Evolutionary conservation across 2,888 invertebrate genomes (phyloP).

Genomic region (Yponomeuta evonymella): DNA sequence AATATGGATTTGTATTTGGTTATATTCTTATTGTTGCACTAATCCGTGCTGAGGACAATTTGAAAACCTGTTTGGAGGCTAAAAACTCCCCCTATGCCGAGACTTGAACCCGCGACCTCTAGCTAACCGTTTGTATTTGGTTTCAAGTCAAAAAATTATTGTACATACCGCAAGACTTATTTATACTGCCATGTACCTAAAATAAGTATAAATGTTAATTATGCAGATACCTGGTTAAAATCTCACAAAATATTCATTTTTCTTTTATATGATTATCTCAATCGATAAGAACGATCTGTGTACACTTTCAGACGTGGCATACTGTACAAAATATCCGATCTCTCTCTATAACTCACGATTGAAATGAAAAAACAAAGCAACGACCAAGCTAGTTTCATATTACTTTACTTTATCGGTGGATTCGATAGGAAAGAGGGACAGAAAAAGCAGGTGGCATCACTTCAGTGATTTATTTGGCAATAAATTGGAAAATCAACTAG

Average conservation of each 20-base stretch:
- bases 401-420: constrained; percentile 57
- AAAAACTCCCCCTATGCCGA: too few relatives aligned
- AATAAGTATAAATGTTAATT: constrained; percentile 12
- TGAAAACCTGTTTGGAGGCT: too few relatives aligned
- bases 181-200: constrained; percentile 36
- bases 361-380: constrained; percentile 37
- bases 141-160: background rate
- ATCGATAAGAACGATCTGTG: too few relatives aligned
- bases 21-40: too few relatives aligned
- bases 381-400: constrained; percentile 48
- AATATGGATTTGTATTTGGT: too few relatives aligned
- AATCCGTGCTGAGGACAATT: too few relatives aligned
- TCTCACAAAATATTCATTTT: background rate
- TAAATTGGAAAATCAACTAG: constrained; percentile 33
- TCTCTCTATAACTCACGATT: constrained; percentile 14
- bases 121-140: too few relatives aligned
- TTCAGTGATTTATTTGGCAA: constrained; percentile 38
- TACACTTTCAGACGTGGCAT: too few relatives aligned
- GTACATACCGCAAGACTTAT: constrained; percentile 49
- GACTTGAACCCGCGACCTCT: too few relatives aligned
- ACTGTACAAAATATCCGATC: constrained; percentile 6
- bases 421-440: constrained; percentile 34
- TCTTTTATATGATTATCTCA: too few relatives aligned
- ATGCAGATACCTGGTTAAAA: background rate
- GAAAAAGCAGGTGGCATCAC: constrained; percentile 35